Conservation (phyloP, 2,888 invertebrate genomes). For the Unio pictorum region DNA sequence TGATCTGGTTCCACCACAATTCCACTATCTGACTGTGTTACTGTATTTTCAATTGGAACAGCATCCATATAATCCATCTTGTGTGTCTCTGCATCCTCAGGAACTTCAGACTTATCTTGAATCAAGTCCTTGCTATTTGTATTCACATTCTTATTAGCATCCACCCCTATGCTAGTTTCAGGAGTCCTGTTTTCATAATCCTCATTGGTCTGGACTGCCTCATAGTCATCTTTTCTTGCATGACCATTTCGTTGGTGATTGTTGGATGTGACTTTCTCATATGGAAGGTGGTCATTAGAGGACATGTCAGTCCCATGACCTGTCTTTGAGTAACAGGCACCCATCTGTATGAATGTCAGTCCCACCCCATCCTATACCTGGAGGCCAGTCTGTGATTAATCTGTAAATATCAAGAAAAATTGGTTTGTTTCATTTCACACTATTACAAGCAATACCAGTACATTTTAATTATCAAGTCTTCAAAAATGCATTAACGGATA, state of each 20-base stretch:
- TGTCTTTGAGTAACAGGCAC: conserved; percentile 48
- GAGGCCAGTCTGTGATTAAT: too few relatives aligned
- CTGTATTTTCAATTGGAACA: conserved; percentile 20
- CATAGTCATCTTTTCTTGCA: conserved; percentile 29
- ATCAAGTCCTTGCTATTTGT: conserved; percentile 12
- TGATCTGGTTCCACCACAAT: conserved; percentile 28
- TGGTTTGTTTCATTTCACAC: too few relatives aligned
- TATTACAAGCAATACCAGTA: too few relatives aligned
- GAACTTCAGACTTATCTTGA: not conserved
- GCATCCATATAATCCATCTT: conserved; percentile 8
- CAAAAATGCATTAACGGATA: too few relatives aligned
- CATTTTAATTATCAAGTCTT: too few relatives aligned
- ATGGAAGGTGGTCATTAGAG: conserved; percentile 34
- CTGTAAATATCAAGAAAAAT: too few relatives aligned
- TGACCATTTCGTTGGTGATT: conserved; percentile 24
- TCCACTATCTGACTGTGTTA: conserved; percentile 57
- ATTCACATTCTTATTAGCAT: conserved; percentile 6
- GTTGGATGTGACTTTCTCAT: conserved; percentile 19
- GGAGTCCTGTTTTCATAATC: conserved; percentile 14
- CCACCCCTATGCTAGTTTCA: not conserved
- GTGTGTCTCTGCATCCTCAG: not conserved
- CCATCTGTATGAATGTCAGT: conserved; percentile 25
- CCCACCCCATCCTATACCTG: too few relatives aligned
- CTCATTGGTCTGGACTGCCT: conserved; percentile 37
- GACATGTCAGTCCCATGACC: conserved; percentile 37